Percentiles rank a stretch among this genome's conserved stretches.
Conservation (phyloP, 1,140 invertebrate genomes). For the Pseudomyrmex sp. region DNA sequence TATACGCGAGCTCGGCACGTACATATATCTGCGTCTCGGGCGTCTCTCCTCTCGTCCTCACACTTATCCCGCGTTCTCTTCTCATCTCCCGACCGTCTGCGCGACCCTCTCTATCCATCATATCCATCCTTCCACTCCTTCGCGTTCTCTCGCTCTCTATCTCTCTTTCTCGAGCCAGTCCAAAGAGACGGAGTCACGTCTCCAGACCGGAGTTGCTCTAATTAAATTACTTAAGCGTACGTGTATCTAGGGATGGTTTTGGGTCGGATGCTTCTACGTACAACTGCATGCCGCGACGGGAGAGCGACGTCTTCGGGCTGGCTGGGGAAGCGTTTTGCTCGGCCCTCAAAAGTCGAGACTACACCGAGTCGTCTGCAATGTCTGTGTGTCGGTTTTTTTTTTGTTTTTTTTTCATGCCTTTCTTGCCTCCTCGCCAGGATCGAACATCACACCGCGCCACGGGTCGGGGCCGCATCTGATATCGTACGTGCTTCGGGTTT, state of each 20-base stretch:
- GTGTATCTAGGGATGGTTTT: slow-evolving; percentile 79
- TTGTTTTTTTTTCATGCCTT: slow-evolving; percentile 36
- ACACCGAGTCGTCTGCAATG: slow-evolving; percentile 24
- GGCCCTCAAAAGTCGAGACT: slow-evolving; percentile 65
- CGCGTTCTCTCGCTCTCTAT: slow-evolving; percentile 53
- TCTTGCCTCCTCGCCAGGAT: slow-evolving; percentile 22
- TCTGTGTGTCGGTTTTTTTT: neutral
- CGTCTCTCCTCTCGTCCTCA: slow-evolving; percentile 68
- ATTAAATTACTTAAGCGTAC: slow-evolving; percentile 84
- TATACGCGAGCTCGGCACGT: slow-evolving; percentile 44
- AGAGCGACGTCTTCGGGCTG: slow-evolving; percentile 63
- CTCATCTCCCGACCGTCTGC: slow-evolving; percentile 68
- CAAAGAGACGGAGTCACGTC: slow-evolving; percentile 82
- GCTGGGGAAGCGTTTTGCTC: slow-evolving; percentile 59
- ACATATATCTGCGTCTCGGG: slow-evolving; percentile 34
- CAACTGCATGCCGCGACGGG: slow-evolving; percentile 56
- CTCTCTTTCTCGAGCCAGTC: slow-evolving; percentile 62
- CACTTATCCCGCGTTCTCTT: slow-evolving; percentile 68
- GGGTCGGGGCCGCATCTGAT: neutral
- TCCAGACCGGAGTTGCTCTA: slow-evolving; percentile 81
- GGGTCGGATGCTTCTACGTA: slow-evolving; percentile 69
- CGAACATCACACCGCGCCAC: slow-evolving; percentile 41
- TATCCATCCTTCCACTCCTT: slow-evolving; percentile 35
- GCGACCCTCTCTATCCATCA: slow-evolving; percentile 70
- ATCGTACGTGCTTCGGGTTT: slow-evolving; percentile 27